Base-by-base conservation (phyloP, 2,113 vertebrate species). In the Prunella himalayana region DNA sequence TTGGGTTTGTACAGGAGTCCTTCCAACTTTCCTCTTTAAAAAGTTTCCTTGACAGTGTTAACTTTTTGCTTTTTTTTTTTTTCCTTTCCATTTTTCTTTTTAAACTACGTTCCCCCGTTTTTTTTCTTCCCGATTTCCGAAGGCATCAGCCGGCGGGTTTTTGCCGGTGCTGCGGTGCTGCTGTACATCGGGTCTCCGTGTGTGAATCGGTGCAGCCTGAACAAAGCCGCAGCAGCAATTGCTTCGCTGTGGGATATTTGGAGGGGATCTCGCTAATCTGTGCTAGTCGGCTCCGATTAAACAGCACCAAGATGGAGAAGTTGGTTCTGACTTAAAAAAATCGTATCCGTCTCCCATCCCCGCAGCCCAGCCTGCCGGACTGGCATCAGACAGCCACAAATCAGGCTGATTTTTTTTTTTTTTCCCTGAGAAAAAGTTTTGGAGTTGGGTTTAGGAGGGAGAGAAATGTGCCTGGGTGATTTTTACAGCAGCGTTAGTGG, bases 231-330 rank as follows among this genome's bases (percentile, higher is more conserved):
- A n/a, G 91, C 82, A 39, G 94, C 86, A 4, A 10, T 77, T 24
- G 77, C 86, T 76, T 84, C 22, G 37, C 91, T 50, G 84, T 53
- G 94, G 91, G 94, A 79, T 95, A 45, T 92, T 93, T 57, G 61
- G 86, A 69, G 51, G 63, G 75, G 95, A 80, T 73, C 92, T 44
- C 33, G 15, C 76, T 71, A 4, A 88, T 85, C 61, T 13, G 10
- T 37, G 56, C 35, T 28, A 18, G 0, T 17, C 3, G 54, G 60
- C 64, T 70, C 8, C n/a, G 13, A 7, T 68, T 33, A 35, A 91
- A 72, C 89, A 35, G 92, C 88, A 59, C 54, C 79, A 93, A 95
- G 82, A 96, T 90, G 94, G 95, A 94, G 94, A 96, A 95, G 79
- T 96, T 93, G 87, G 42, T 39, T 88, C 63, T 59, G 78, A 70